Conservation (phyloP, 2,797 vertebrate species). For the Cryptoprocta ferox region DNA sequence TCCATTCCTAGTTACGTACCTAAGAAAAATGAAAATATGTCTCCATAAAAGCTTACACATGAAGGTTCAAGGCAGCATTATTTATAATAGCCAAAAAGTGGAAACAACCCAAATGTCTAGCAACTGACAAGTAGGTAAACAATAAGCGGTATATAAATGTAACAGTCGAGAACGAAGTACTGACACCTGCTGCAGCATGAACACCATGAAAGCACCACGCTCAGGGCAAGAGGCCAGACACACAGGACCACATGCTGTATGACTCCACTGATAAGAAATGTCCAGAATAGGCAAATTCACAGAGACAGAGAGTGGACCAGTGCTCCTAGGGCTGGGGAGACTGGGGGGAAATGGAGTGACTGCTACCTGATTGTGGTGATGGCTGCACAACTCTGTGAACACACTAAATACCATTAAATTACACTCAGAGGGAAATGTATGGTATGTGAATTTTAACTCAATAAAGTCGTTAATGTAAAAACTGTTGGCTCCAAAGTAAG, state of each 20-base stretch:
- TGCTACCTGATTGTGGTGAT: neutral
- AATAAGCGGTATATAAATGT: neutral
- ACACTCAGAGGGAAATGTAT: neutral
- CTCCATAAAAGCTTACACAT: neutral
- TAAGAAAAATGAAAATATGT: conserved; percentile 8
- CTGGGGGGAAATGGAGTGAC: neutral
- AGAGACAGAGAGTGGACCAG: conserved; percentile 35
- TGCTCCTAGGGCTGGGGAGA: neutral
- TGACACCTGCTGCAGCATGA: neutral
- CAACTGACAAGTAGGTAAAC: neutral
- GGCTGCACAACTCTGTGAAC: neutral
- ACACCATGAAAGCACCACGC: neutral
- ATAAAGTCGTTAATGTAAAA: conserved; percentile 26
- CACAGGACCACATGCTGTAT: neutral
- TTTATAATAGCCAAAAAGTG: conserved; percentile 13
- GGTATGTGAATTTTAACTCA: neutral
- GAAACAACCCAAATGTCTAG: conserved; percentile 43
- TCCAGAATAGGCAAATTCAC: neutral
- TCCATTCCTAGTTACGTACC: neutral
- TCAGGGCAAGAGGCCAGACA: conserved; percentile 9
- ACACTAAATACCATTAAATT: conserved; percentile 1
- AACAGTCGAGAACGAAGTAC: neutral
- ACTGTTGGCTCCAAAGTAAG: neutral
- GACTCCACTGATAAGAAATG: conserved; percentile 28
- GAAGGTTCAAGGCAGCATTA: conserved; percentile 21